Evolutionary conservation across 2,888 invertebrate species (phyloP).

Genomic region (Bursaphelenchus okinawaensis): DNA sequence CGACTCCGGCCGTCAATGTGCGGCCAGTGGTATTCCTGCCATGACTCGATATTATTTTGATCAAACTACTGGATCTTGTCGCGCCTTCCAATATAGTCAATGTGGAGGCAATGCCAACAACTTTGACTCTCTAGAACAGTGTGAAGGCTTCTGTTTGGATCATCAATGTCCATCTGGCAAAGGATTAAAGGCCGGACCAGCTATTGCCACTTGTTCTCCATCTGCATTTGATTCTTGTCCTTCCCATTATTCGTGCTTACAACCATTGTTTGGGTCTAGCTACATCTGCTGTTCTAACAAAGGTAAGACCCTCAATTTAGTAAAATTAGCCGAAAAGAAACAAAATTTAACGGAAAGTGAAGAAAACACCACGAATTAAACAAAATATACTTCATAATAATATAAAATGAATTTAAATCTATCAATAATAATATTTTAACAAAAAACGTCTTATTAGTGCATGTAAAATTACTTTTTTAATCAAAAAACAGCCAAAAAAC

Average conservation of each 20-base stretch:
- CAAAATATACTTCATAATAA: too few species aligned
- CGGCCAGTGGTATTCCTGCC: constrained; percentile 12
- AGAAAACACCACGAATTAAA: too few species aligned
- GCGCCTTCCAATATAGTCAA: constrained; percentile 42
- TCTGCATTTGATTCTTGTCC: constrained; percentile 44
- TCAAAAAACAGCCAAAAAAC: constrained; percentile 1
- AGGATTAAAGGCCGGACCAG: constrained; percentile 44
- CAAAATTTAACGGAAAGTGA: too few species aligned
- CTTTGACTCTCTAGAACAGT: constrained; percentile 54
- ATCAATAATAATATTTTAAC: neutral
- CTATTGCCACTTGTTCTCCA: constrained; percentile 48
- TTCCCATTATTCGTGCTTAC: constrained; percentile 44
- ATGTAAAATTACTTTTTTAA: neutral
- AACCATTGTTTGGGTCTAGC: constrained; percentile 47
- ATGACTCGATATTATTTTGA: constrained; percentile 37
- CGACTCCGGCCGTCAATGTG: constrained; percentile 26
- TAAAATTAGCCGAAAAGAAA: too few species aligned
- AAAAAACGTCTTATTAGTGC: neutral
- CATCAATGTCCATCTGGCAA: constrained; percentile 41
- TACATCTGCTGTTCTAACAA: constrained; percentile 51
- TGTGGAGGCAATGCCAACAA: constrained; percentile 57
- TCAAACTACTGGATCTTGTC: constrained; percentile 35
- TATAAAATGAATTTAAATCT: too few species aligned
- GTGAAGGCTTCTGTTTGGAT: constrained; percentile 57
- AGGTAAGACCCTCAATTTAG: constrained; percentile 23